A percentile compares a stretch with the other conserved stretches of the same genome.
Evolutionary conservation across 2,888 invertebrate genomes (phyloP).

Genomic region (Erynnis tages): DNA sequence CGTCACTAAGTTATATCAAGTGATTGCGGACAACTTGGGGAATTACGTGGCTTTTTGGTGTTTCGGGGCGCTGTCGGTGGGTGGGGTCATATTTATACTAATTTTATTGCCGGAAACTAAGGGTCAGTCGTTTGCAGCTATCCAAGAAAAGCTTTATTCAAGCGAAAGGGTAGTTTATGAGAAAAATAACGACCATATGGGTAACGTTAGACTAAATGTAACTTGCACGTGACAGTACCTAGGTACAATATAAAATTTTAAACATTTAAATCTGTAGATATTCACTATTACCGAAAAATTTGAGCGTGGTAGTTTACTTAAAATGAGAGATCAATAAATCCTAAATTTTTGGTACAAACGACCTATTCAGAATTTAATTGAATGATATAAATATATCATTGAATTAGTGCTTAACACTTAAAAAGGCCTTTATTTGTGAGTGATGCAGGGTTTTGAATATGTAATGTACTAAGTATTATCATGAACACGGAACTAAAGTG

Average conservation of each 20-base stretch:
- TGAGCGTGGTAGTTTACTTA: no score
- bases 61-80: constrained; percentile 71
- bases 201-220: constrained; percentile 54
- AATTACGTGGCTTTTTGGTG: constrained; percentile 80
- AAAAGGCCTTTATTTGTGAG: no score
- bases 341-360: no score
- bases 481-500: no score
- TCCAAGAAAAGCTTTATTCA: constrained; percentile 73
- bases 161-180: constrained; percentile 61
- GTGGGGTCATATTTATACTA: constrained; percentile 77
- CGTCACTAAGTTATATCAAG: constrained; percentile 81
- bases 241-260: background rate
- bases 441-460: no score
- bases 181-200: constrained; percentile 57
- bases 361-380: no score
- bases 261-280: no score
- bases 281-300: no score
- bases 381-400: no score
- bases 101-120: constrained; percentile 82
- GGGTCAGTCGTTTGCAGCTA: constrained; percentile 82
- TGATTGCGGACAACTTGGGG: constrained; percentile 75
- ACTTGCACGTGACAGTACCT: constrained; percentile 36
- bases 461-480: no score
- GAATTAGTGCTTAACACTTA: no score
- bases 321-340: no score